Base-by-base conservation (phyloP, 1,140 invertebrate species). In the Caerostris darwini region DNA sequence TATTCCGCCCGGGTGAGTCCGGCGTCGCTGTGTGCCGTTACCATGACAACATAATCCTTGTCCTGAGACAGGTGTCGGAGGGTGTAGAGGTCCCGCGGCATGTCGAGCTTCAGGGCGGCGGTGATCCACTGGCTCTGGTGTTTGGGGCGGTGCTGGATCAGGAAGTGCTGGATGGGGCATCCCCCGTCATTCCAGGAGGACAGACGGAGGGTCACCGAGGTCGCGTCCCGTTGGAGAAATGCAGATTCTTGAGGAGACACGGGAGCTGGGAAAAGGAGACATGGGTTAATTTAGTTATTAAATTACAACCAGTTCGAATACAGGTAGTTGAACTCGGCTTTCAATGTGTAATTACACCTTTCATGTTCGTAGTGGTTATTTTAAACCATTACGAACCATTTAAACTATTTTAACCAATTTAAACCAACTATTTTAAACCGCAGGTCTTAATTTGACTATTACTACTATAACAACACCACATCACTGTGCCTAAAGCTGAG, bases 51-150 rank as follows among this genome's bases (percentile, higher is more conserved):
- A 54, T 95, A 95, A 10, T 95, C 94, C 8, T 94, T 59, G 10
- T 92, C 94, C 5, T 91, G 94, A 3, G 64, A 7, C n/a, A 95
- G 59, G 50, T 95, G 94, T 12, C 94, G 71, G 3, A 95, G 71
- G 2, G 50, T 58, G 19, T 90, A 91, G 8, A 50, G 2, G 3
- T 94, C 69, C 17, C 69, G 81, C 10, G 94, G 58, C 81, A 85
- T 90, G 57, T 82, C 83, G 3, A 87, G 34, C 71, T 89, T 94
- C 95, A 95, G 94, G 95, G 54, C 87, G 17, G 98, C 98, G 96
- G 98, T 98, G 95, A 98, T 98, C 98, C 98, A 99, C 97, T 99
- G 98, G 94, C 95, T 97, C 96, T 95, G 96, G 95, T 95, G 96
- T 83, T 96, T 96, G 12, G 97, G 98, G 3, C 99, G 99, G 89